A percentile compares a stretch with the other conserved stretches of the same genome.
phyloP scores from a whole-genome alignment of 2,797 vertebrate genomes.

The Calcarius lapponicus region DNA sequence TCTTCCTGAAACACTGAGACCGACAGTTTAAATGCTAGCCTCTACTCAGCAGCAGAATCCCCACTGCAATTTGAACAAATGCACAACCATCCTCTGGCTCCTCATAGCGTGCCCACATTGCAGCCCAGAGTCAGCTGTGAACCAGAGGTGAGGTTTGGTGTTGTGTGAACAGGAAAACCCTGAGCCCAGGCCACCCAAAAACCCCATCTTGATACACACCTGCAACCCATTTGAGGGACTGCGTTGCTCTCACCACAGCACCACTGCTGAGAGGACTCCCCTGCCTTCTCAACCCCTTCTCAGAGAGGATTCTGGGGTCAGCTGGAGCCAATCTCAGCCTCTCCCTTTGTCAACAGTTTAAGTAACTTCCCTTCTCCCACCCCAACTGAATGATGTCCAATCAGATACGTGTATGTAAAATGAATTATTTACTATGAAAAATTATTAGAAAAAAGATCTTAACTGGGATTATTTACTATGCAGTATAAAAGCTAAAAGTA shows the following conservation, averaged over 20 bases:
- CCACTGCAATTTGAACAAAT: background rate
- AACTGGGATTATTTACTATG: background rate
- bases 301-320: background rate
- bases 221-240: background rate
- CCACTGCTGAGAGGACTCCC: background rate
- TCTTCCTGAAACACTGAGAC: background rate
- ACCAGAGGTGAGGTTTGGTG: background rate
- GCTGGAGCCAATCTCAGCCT: background rate
- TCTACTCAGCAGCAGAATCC: background rate
- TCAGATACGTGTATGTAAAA: background rate
- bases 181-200: background rate
- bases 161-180: background rate
- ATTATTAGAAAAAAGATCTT: background rate
- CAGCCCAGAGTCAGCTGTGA: background rate
- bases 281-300: background rate
- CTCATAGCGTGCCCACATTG: background rate
- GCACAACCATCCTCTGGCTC: background rate
- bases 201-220: background rate
- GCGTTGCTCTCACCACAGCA: background rate
- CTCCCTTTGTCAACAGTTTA: background rate
- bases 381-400: background rate
- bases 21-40: background rate
- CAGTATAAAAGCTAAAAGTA: background rate
- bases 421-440: background rate
- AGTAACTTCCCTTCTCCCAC: background rate